Base-by-base conservation (phyloP, 1,140 invertebrate genomes). In the Meloidogyne exigua region DNA sequence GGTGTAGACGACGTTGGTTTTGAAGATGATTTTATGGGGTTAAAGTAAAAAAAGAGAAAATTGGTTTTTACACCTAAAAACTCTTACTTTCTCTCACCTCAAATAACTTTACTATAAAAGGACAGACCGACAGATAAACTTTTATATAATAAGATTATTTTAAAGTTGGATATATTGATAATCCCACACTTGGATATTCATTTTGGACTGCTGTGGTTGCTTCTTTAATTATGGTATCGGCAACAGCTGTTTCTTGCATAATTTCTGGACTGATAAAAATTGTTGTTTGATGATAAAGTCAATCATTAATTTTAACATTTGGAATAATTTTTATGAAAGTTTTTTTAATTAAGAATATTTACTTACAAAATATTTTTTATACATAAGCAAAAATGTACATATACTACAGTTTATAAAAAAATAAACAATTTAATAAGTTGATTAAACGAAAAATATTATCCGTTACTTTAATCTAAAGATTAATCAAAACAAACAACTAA, bases 221-320 rank as follows among this genome's bases (percentile, higher is more conserved):
- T 42, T 26, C 44, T 32, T 4, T 72, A 36, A 21, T 72, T 32
- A 72, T 72, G 71, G 32, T 72, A 2, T 64, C 64, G 15, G 71
- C 71, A 15, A 72, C 71, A n/a, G 18, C 44, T 26, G 4, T 72
- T 21, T 36, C 71, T 49, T 63, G 71, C n/a, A 42, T 18, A 2
- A 64, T 72, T 44, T 42, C 71, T n/a, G 23, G 71, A 9, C 11
- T 72, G 10, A 15, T 72, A 28, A 72, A 72, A 72, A 23, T 72
- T 36, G 15, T 21, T 26, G 63, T 28, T 12, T 72, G 23, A 72
- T 21, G 15, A 28, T 21, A n/a, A 15, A 28, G 7, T 4, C 2
- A 21, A 32, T 13, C 11, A 13, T 15, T 15, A 12, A 32, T 26
- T 32, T 67, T 21, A 26, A 28, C 13, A 18, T 32, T 67, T 67